Percentiles rank a stretch among this genome's conserved stretches.
Conservation (phyloP, 2,797 vertebrate genomes). For the Chanos chanos region DNA sequence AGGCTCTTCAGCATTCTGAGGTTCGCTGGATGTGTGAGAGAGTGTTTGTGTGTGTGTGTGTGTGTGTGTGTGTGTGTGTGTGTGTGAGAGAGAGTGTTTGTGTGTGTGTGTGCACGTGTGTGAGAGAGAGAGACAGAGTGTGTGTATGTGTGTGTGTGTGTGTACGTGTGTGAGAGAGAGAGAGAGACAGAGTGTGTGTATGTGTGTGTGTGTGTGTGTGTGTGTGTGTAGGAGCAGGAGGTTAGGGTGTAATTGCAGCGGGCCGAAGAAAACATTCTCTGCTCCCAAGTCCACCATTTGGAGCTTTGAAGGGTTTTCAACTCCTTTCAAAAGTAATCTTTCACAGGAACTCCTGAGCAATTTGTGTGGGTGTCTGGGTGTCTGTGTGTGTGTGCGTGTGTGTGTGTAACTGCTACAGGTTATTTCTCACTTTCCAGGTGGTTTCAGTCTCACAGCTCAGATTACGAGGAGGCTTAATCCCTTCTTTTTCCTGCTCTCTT, state of each 20-base stretch:
- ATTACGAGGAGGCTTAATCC: constrained; percentile 29
- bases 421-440: not conserved
- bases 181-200: not conserved
- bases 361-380: not conserved
- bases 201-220: not conserved
- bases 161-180: too few relatives aligned
- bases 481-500: not conserved
- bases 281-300: not conserved
- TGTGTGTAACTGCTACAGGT: not conserved
- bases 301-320: not conserved
- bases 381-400: constrained; percentile 6
- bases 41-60: too few relatives aligned
- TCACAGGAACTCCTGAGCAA: constrained; percentile 10
- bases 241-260: not conserved
- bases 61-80: too few relatives aligned
- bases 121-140: too few relatives aligned
- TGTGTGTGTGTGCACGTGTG: too few relatives aligned
- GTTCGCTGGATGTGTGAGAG: too few relatives aligned
- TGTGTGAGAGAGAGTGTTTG: too few relatives aligned
- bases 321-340: constrained; percentile 13
- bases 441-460: not conserved
- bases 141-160: too few relatives aligned
- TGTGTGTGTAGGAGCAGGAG: not conserved
- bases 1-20: too few relatives aligned
- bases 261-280: not conserved